Percentiles rank a stretch among this genome's conserved stretches.
phyloP scores from a whole-genome alignment of 2,113 vertebrate species.

The Vulpes ferrilata region DNA sequence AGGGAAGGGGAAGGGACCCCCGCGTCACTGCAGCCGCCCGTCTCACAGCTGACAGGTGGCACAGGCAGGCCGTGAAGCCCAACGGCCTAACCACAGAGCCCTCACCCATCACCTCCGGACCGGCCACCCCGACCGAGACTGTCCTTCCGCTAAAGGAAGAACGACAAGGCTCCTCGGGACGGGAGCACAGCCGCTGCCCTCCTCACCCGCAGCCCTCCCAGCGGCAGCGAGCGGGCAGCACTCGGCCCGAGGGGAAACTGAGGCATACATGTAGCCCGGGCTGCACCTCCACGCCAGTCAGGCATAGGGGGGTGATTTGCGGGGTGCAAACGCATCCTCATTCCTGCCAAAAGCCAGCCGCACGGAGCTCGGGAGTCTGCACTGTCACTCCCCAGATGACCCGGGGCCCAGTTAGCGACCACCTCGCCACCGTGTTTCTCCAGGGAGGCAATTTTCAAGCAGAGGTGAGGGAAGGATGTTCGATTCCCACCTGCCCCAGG shows the following conservation, averaged over 20 bases:
- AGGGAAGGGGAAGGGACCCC: background rate
- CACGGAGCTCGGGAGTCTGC: background rate
- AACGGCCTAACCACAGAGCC: too few species aligned
- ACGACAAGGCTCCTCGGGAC: background rate
- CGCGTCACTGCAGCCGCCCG: background rate
- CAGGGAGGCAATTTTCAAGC: background rate
- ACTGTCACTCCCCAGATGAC: background rate
- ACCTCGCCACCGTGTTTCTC: background rate
- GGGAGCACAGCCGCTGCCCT: background rate
- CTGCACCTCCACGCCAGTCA: background rate
- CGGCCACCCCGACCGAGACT: accelerated
- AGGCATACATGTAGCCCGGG: background rate
- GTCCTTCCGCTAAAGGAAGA: background rate
- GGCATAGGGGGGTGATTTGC: background rate
- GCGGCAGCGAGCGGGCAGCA: background rate
- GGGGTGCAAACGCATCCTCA: background rate
- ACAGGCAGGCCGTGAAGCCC: background rate
- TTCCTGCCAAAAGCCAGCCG: background rate
- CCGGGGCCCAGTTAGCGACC: background rate
- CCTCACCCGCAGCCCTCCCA: accelerated
- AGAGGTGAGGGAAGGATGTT: background rate
- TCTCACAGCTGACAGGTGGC: background rate
- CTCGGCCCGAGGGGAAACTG: background rate
- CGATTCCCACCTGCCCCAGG: background rate
- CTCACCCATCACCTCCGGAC: background rate